A percentile compares a stretch with the other conserved stretches of the same genome.
These are phyloP conservation scores for Ctenopoma kingsleyae DNA, from an alignment of 2,797 vertebrate genomes.

Conservation along the genomic window DNA sequence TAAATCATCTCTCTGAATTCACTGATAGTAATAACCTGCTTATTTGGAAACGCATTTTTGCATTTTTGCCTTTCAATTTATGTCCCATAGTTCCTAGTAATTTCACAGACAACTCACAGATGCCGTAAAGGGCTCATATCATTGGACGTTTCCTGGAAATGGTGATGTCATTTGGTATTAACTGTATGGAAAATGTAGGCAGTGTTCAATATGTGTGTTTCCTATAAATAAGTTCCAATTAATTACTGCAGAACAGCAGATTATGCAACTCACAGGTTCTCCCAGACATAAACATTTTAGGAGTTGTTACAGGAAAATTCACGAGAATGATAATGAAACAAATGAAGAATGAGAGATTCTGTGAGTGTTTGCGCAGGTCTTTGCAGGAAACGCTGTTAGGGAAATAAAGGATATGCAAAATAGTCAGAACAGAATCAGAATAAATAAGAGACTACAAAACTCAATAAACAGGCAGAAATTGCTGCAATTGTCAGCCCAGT, in stretches of 20 bases:
- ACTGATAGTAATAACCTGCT: not conserved
- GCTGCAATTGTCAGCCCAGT: too few species aligned
- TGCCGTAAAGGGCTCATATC: not conserved
- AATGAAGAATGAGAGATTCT: too few species aligned
- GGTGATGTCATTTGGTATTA: not conserved
- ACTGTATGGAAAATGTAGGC: slow-evolving; percentile 1
- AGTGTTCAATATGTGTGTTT: not conserved
- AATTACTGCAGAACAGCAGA: not conserved
- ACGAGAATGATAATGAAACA: not conserved
- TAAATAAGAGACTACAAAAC: too few species aligned
- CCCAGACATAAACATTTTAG: not conserved
- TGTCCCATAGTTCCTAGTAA: not conserved
- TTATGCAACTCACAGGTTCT: too few species aligned
- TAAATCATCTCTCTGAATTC: not conserved
- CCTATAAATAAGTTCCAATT: not conserved
- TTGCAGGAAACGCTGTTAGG: not conserved
- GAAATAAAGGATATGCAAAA: too few species aligned
- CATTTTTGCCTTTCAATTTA: not conserved
- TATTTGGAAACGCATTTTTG: not conserved
- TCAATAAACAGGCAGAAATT: too few species aligned
- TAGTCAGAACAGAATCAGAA: too few species aligned
- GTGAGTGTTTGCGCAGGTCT: too few species aligned
- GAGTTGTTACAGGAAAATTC: not conserved
- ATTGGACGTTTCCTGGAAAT: not conserved
- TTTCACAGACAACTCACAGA: not conserved